These are phyloP conservation scores for Dasypus novemcinctus DNA, from an alignment of 2,113 vertebrate genomes.

Conservation along the genomic window DNA sequence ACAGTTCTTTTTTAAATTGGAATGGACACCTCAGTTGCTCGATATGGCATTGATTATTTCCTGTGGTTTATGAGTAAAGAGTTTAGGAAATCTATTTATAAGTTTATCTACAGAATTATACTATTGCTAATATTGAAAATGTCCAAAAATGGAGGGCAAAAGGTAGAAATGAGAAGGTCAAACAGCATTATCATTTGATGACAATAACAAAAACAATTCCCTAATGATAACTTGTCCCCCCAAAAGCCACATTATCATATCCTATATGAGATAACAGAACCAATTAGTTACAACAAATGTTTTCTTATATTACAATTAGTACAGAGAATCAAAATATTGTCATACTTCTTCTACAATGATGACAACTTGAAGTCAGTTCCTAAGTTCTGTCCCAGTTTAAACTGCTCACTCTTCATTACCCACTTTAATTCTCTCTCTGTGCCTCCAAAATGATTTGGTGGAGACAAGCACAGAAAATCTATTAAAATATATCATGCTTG, in stretches of 20 bases:
- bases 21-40: not conserved
- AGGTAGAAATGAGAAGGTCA: not conserved
- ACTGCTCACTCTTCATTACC: not conserved
- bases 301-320: not conserved
- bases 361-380: not conserved
- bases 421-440: not conserved
- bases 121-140: not conserved
- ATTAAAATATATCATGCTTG: not conserved
- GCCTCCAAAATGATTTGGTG: not conserved
- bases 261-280: not conserved
- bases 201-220: not conserved
- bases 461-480: not conserved
- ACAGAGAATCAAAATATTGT: not conserved
- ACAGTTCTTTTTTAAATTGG: not conserved
- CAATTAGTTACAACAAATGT: not conserved
- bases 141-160: not conserved
- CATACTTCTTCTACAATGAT: not conserved
- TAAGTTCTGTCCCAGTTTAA: not conserved
- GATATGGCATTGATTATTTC: not conserved
- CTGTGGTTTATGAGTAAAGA: not conserved
- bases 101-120: not conserved
- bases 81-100: not conserved
- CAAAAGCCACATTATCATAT: not conserved
- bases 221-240: not conserved
- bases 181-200: not conserved